phyloP scores from a whole-genome alignment of 2,888 invertebrate species.

The Dendrolimus pini region DNA sequence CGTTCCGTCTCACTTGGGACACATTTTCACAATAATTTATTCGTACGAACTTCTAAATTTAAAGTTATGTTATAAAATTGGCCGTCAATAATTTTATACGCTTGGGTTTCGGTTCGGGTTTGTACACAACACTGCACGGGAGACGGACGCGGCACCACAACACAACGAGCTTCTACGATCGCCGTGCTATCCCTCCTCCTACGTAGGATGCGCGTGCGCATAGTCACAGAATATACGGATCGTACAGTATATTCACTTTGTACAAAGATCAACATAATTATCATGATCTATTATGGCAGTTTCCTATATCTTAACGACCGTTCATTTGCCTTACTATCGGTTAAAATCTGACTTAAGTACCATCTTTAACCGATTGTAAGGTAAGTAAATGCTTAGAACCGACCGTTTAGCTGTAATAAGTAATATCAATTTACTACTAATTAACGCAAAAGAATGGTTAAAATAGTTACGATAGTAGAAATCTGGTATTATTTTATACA shows the following conservation, averaged over 20 bases:
- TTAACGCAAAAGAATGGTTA: no score
- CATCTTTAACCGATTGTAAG: no score
- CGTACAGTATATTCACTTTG: constrained; percentile 1
- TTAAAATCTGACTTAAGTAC: no score
- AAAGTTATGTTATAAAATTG: neutral
- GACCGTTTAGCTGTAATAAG: no score
- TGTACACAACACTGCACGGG: constrained; percentile 18
- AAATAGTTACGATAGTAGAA: no score
- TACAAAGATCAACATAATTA: no score
- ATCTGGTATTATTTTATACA: no score
- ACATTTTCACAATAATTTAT: constrained; percentile 12
- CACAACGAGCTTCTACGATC: constrained; percentile 28
- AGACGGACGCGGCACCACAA: constrained; percentile 23
- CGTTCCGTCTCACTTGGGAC: constrained; percentile 6
- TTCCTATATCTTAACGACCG: no score
- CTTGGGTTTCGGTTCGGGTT: neutral
- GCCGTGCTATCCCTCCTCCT: constrained; percentile 30
- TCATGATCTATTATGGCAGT: no score
- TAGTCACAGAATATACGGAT: neutral
- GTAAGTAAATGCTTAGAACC: no score
- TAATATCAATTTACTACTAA: no score
- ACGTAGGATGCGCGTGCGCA: constrained; percentile 33
- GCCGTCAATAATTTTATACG: neutral
- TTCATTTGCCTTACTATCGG: no score
- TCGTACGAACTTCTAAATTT: neutral